These are phyloP conservation scores for Pseudomugil tenellus DNA, from an alignment of 2,797 vertebrate genomes.

Conservation along the genomic window DNA sequence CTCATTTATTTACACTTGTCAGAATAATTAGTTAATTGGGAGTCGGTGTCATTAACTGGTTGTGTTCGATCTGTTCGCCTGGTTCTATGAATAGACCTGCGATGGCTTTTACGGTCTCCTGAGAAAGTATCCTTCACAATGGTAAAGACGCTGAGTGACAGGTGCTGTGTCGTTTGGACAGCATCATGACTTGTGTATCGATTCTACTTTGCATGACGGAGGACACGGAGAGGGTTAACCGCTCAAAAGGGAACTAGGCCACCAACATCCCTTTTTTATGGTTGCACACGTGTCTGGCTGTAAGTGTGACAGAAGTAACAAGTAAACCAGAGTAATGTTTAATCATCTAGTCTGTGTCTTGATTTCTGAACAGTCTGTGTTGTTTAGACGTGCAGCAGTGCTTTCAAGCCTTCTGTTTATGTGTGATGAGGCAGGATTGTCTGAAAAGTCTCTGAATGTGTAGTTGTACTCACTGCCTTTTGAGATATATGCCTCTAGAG, in stretches of 20 bases:
- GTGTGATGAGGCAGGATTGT: slow-evolving; percentile 26
- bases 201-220: neutral
- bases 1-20: slow-evolving; percentile 23
- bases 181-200: slow-evolving; percentile 15
- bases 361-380: neutral
- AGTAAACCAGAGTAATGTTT: slow-evolving; percentile 32
- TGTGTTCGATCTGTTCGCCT: slow-evolving; percentile 13
- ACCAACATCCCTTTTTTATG: slow-evolving; percentile 75
- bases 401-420: slow-evolving; percentile 9
- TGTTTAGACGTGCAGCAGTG: slow-evolving; percentile 24
- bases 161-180: slow-evolving; percentile 12
- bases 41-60: slow-evolving; percentile 21
- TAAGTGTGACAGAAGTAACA: slow-evolving; percentile 34
- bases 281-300: slow-evolving; percentile 48
- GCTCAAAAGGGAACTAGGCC: slow-evolving; percentile 75
- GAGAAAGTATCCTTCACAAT: neutral
- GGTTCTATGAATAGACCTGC: neutral
- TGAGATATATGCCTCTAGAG: slow-evolving; percentile 42
- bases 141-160: neutral
- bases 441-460: slow-evolving; percentile 28
- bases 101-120: neutral
- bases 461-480: slow-evolving; percentile 39
- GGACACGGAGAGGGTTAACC: slow-evolving; percentile 69
- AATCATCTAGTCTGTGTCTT: slow-evolving; percentile 16
- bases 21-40: slow-evolving; percentile 9